A percentile compares a stretch with the other conserved stretches of the same genome.
These are phyloP conservation scores for Gallinago stenura DNA, from an alignment of 2,797 vertebrate species.

Conservation along the genomic window DNA sequence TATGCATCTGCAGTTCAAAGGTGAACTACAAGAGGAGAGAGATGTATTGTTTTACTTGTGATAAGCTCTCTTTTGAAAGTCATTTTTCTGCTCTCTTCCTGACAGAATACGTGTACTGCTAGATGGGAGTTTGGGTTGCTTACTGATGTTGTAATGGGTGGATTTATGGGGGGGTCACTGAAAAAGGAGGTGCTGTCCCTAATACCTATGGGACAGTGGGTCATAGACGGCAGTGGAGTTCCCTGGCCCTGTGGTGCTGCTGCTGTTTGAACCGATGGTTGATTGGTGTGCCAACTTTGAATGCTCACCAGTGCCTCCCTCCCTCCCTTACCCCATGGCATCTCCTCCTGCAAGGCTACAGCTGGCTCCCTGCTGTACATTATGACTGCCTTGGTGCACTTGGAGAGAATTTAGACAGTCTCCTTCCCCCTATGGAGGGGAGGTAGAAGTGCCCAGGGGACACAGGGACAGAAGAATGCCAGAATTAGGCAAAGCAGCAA, in stretches of 20 bases:
- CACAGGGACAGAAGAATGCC: neutral
- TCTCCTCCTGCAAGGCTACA: neutral
- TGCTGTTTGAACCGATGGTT: neutral
- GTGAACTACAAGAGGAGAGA: neutral
- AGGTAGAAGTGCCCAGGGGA: neutral
- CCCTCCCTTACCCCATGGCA: fast-evolving
- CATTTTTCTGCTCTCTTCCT: neutral
- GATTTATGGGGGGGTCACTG: neutral
- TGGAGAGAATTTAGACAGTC: neutral
- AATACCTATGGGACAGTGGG: neutral
- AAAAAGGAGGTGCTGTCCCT: neutral
- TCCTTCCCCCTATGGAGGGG: neutral
- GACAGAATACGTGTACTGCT: fast-evolving
- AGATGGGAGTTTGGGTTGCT: neutral
- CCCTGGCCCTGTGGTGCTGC: neutral
- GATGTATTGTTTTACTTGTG: neutral
- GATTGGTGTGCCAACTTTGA: fast-evolving
- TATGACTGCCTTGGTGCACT: neutral
- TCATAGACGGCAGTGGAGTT: neutral
- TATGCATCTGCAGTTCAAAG: neutral
- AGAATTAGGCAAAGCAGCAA: neutral
- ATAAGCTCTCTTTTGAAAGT: neutral
- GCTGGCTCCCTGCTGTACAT: neutral
- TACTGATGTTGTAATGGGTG: neutral
- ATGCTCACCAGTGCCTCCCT: neutral